These are phyloP conservation scores for Drosophila peninsularis DNA, from an alignment of 2,888 invertebrate species.

Conservation along the genomic window DNA sequence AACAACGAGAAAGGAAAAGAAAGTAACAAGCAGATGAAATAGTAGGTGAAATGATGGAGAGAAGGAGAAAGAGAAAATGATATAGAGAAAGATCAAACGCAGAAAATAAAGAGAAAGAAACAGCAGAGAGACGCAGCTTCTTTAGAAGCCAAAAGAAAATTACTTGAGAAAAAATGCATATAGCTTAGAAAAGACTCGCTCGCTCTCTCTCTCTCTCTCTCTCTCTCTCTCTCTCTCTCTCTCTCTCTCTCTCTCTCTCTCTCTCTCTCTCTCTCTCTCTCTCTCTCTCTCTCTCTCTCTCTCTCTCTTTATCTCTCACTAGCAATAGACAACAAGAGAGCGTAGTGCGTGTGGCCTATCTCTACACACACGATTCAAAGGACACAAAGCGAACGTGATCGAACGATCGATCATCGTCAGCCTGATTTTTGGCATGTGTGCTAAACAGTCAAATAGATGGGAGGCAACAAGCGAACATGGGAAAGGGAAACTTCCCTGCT, in stretches of 20 bases:
- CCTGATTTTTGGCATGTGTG: constrained; percentile 60
- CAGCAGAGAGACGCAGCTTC: not conserved
- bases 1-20: not conserved
- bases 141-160: no score
- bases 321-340: not conserved
- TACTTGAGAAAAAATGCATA: no score
- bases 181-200: no score
- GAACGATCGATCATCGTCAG: constrained; percentile 71
- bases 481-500: not conserved
- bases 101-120: not conserved
- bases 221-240: no score
- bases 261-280: no score
- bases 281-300: not conserved
- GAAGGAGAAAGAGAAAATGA: no score
- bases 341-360: constrained; percentile 30
- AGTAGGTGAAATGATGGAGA: no score
- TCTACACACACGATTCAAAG: constrained; percentile 30
- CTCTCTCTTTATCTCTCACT: not conserved
- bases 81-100: not conserved
- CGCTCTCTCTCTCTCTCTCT: no score
- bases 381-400: constrained; percentile 23
- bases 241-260: no score
- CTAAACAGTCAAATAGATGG: constrained; percentile 39
- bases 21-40: no score
- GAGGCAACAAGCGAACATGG: not conserved